phyloP scores from a whole-genome alignment of 2,888 invertebrate species.

The Molorchus minor region DNA sequence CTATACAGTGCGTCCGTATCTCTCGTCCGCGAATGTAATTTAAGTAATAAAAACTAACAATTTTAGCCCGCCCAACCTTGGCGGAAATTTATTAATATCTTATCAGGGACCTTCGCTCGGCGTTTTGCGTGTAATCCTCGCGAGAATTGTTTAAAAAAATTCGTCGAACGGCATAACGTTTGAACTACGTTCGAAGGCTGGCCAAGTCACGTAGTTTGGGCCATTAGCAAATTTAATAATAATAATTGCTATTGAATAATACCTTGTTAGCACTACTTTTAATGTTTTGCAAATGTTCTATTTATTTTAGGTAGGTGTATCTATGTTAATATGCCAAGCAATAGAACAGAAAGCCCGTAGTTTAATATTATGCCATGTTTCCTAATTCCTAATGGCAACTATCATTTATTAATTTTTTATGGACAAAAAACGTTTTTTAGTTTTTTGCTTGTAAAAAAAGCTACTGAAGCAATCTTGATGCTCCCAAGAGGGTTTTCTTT shows the following conservation, averaged over 20 bases:
- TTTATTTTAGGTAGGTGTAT: background rate
- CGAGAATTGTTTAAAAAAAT: slow-evolving; percentile 8
- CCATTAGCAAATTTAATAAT: background rate
- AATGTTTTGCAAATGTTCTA: too few relatives aligned
- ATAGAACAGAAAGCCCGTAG: too few relatives aligned
- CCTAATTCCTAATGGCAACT: too few relatives aligned
- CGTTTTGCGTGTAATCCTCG: slow-evolving; percentile 8
- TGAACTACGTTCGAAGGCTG: background rate
- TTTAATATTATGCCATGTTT: too few relatives aligned
- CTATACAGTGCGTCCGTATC: background rate
- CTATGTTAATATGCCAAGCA: background rate
- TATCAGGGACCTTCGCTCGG: slow-evolving; percentile 16
- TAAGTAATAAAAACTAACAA: slow-evolving; percentile 1
- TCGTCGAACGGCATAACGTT: background rate
- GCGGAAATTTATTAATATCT: slow-evolving; percentile 22
- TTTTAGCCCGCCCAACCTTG: slow-evolving; percentile 9
- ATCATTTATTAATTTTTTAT: too few relatives aligned
- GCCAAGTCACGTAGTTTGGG: background rate
- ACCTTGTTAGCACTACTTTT: too few relatives aligned
- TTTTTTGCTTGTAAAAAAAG: too few relatives aligned
- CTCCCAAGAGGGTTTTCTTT: too few relatives aligned
- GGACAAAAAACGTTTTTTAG: too few relatives aligned
- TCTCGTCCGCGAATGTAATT: background rate
- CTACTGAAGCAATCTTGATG: too few relatives aligned
- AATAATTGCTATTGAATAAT: too few relatives aligned